Evolutionary conservation across 2,888 invertebrate species (phyloP), one percentile per base, ranked within the genome.

Genomic region (Drosophila neonasuta): DNA sequence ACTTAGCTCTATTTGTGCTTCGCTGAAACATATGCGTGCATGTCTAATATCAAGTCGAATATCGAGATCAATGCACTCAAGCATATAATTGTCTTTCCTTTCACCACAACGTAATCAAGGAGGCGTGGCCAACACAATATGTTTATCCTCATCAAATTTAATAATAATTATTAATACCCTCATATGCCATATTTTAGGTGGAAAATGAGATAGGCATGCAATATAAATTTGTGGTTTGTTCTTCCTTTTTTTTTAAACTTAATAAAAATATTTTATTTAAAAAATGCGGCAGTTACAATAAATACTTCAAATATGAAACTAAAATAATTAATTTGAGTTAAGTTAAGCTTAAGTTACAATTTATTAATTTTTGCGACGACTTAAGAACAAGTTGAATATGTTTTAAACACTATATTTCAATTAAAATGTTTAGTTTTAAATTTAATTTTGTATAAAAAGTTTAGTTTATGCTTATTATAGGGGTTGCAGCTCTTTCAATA

Each of bases 101-200:
- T 42, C 29, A 30, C 52, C 51, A 17, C 52, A 52, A 52, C 9
- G 29, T n/a, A 11, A 9, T 5, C 5, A 42, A 30, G 17, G 30
- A 15, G 30, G 42, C 30, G 52, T 54, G 52, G 8, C n/a, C 52
- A 30, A 5, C 15, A 17, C 32, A 39, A 13, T 3, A 13, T 11
- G 2, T 41, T 41, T 41, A 42, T 54, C 17, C 17, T 54, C 17
- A n/a, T 42, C 42, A 42, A 17, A 30, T 42, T 30, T 54, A 54
- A 54, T 42, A 17, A 32, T 9, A 42, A 29, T 46, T 46, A 8
- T n/a, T 42, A 17, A 42, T n/a, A 29, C 13, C 30, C 41, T 42
- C 41, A 52, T 52, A 29, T 30, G 41, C 30, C 41, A 30, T 42
- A 42, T 15, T 17, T 30, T 30, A 9, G 41, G 17, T 17, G 15